Evolutionary conservation across 2,113 vertebrate species (phyloP), one percentile per base, ranked within the genome.

Genomic region (Meriones unguiculatus): DNA sequence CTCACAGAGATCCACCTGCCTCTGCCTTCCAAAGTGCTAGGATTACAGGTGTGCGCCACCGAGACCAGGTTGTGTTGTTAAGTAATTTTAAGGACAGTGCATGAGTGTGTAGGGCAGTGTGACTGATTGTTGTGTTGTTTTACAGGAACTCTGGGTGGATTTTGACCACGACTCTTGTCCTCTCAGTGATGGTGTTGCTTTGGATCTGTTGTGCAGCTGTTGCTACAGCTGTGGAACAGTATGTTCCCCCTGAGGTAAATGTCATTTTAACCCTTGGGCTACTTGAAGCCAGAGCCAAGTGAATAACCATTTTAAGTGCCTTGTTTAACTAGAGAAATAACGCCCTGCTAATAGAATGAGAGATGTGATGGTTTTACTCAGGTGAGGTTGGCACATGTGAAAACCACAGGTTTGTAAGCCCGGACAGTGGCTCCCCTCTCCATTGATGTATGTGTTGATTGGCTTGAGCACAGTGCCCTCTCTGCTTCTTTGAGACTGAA

Each of bases 181-280:
- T 99, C 75, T 99, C 99, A 0, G 99, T 99, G 91, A 96, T 99
- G 98, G 99, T 99, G 38, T 98, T 99, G 87, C 99, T 99, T 93
- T 99, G 99, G 99, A 99, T 99, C 97, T 99, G 99, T 97, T 99
- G 99, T 95, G 99, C 99, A 0, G 99, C 99, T 46, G 99, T 99
- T 96, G 99, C 99, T n/a, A 99, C 99, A 32, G 99, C 99, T 91
- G 99, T 99, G 7, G 99, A 99, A 95, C 99, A 99, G 77, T 99
- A 99, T 93, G 99, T 99, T 73, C 99, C 99, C 35, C 98, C 99
- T 85, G 99, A 99, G 99, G 99, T 99, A 98, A 98, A 41, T 52
- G 70, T 75, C 15, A 73, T 75, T 67, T 81, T 87, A 54, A 69
- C 59, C 85, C 65, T 59, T 67, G 24, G 28, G 20, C 82, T 52